Base-by-base conservation (phyloP, 1,140 invertebrate genomes). In the Agrilus planipennis region DNA sequence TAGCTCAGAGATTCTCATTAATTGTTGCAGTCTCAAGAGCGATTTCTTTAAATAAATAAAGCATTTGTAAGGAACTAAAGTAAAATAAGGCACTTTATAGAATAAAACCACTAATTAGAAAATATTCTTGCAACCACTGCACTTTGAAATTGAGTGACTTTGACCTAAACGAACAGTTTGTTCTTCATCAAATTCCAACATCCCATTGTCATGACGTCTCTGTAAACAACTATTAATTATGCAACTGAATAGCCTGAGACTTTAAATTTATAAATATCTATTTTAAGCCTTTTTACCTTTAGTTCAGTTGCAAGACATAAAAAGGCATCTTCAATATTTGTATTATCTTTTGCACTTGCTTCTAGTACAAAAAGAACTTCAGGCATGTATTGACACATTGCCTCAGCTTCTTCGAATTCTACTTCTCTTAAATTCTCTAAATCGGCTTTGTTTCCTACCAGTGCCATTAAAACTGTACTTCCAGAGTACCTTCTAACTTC, bases 381-480 rank as follows among this genome's bases (percentile, higher is more conserved):
- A 27, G 83, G 82, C 53, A 86, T 75, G 63, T 85, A 84, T 52
- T 87, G 76, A 55, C 84, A 81, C 62, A 90, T 77, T 25, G 78
- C 76, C 58, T 85, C 77, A 4, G 86, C 87, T 66, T 92, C 87
- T 45, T 76, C 76, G 47, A 77, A 76, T 54, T 84, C 78, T 7
- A 93, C 88, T 66, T 92, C 86, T 31, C 88, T 58, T 45, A 83
- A 69, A 34, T 74, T 71, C 51, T 84, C 79, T 43, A 91, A 57
- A 63, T 94, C 89, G 69, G 82, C 86, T 65, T 93, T 94, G 57
- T 92, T 92, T 14, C 91, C 91, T 45, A 95, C 83, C 51, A 96
- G 65, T 30, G 92, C 76, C 39, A 93, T 75, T 23, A 90, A 75
- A 12, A 93, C 86, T 67, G 89, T 86, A 16, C 82, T 84, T 12